Evolutionary conservation across 2,113 vertebrate species (phyloP), one percentile per base, ranked within the genome.

Genomic region (Elanoides forficatus): DNA sequence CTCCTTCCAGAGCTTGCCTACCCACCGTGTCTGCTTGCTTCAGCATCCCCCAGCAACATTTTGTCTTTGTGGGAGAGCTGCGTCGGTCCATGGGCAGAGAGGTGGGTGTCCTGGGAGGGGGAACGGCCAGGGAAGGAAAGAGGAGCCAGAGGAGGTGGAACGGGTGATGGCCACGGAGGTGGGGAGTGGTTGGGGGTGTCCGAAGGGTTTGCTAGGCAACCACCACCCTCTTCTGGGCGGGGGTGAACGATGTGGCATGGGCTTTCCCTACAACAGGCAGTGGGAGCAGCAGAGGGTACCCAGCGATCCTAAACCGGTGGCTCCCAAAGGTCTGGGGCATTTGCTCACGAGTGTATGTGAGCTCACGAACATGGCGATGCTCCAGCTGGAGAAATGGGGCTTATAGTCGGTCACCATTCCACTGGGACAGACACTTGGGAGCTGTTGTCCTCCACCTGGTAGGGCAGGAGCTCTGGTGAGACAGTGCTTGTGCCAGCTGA

Each of bases 101-200:
- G 17, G 16, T 58, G 50, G 34, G 42, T 76, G 25, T 20, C 34
- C 13, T 27, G 38, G 38, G 45, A 34, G 30, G 20, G 15, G 22
- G 40, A 66, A 60, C 0, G 1, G 21, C 43, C 18, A 34, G 15
- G 32, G 12, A 52, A 76, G 18, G 47, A 59, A 81, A 36, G 29
- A 62, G 32, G 27, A 80, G 34, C 17, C 58, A 27, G 20, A 66
- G 20, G 7, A 25, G n/a, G 11, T 84, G 45, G 48, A 48, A 58
- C 0, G 1, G 34, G 27, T 65, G 71, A 76, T 58, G 50, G 19
- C n/a, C 1, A 0, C 17, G 27, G 32, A 52, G 14, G 13, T n/a
- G 34, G 8, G 8, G 7, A 21, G 16, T 56, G 13, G 14, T n/a
- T 34, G 25, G 21, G 7, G 32, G 6, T 38, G 55, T 19, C 62